Conservation (phyloP, 2,797 vertebrate genomes). For the Phoebastria nigripes region DNA sequence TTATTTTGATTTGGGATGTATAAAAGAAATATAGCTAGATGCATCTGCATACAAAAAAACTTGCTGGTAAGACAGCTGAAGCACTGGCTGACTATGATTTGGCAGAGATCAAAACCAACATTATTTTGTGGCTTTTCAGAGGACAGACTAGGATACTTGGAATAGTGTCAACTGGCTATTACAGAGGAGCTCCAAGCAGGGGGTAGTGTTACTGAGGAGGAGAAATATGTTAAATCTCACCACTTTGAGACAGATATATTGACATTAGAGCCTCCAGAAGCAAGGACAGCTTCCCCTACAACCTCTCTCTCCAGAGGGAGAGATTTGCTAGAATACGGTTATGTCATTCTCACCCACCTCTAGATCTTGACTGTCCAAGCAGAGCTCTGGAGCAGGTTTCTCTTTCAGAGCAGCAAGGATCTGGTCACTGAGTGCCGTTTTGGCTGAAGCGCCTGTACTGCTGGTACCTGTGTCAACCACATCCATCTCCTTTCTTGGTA, state of each 20-base stretch:
- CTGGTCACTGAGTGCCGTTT: conserved; percentile 56
- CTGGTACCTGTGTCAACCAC: conserved; percentile 66
- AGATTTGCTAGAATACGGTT: not conserved
- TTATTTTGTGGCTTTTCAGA: not conserved
- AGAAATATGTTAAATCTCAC: not conserved
- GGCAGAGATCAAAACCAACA: not conserved
- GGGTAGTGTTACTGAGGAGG: not conserved
- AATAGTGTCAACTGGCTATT: not conserved
- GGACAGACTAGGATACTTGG: not conserved
- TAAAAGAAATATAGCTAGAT: not conserved
- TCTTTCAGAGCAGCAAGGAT: conserved; percentile 79
- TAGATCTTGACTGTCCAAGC: conserved; percentile 86
- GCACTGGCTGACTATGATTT: not conserved
- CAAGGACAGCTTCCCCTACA: not conserved
- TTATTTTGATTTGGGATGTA: not conserved
- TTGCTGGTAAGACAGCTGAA: not conserved
- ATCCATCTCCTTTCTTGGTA: conserved; percentile 60
- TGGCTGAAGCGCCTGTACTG: not conserved
- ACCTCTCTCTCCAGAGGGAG: not conserved
- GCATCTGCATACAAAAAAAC: not conserved
- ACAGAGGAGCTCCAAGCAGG: not conserved
- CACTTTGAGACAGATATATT: not conserved
- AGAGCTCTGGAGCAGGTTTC: conserved; percentile 87
- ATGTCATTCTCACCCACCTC: conserved; percentile 78
- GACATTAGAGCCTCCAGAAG: not conserved